Base-by-base conservation (phyloP, 2,888 invertebrate genomes). In the Microctonus brassicae region DNA sequence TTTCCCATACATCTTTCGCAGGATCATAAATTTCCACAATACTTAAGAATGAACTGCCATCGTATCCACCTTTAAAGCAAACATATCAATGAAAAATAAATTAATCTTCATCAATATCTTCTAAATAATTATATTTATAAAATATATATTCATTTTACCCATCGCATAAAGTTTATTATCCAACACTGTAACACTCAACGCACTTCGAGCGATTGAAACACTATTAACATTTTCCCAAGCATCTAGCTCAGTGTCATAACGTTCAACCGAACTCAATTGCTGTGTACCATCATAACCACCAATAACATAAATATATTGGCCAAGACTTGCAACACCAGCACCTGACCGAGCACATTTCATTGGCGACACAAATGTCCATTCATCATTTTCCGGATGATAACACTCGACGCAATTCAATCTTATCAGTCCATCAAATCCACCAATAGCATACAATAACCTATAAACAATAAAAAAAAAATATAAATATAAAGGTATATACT, bases 11-110 rank as follows among this genome's bases (percentile, higher is more conserved):
- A 88, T 97, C 92, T 55, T 89, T 90, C 1, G 89, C 89, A 4
- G 96, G 95, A 86, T 97, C 94, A 88, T 95, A 97, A 70, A 96
- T 94, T 88, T 97, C 97, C 22, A 97, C 96, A 63, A 94, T 94
- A 74, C 93, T 91, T 53, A 97, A 89, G 88, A 97, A 97, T 72
- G 93, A 91, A 42, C 91, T 91, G 66, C 97, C 97, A 88, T 97
- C 96, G 88, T 96, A 97, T 1, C 97, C 97, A 69, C 97, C 97
- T 95, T 85, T 13, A 88, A 55, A 73, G 26, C 62, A 62, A 24
- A 64, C 66, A 13, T 58, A 52, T 69, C n/a, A 61, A 29, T 68
- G 34, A 42, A 17, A n/a, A 33, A 17, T 53, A 2, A 53, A 57
- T 71, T 72, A 39, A 55, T 2, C 39, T 17, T 36, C 34, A 22